These are phyloP conservation scores for Cyclina sinensis DNA, from an alignment of 1,140 invertebrate genomes.

Conservation along the genomic window DNA sequence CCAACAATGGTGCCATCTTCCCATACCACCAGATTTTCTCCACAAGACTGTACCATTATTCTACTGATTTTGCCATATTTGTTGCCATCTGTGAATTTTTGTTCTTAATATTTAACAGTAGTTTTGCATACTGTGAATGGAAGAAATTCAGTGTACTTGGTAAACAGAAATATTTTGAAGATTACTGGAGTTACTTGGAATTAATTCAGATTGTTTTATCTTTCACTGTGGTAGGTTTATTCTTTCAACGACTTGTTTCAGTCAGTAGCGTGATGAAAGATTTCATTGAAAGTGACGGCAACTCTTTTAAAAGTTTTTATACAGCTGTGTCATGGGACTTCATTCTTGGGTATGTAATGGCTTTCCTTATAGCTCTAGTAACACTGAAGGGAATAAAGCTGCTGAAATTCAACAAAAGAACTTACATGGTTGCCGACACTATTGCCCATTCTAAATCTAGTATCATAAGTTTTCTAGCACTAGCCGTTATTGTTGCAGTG, in stretches of 20 bases:
- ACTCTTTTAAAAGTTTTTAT: constrained; percentile 74
- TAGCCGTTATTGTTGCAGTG: constrained; percentile 58
- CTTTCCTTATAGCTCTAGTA: constrained; percentile 68
- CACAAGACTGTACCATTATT: constrained; percentile 65
- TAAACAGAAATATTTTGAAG: constrained; percentile 63
- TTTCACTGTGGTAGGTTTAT: constrained; percentile 71
- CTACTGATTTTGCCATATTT: constrained; percentile 57
- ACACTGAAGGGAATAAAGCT: constrained; percentile 76
- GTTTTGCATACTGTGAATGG: constrained; percentile 64
- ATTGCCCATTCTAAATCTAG: constrained; percentile 48
- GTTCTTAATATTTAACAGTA: constrained; percentile 59
- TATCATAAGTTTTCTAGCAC: constrained; percentile 58
- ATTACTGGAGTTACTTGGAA: constrained; percentile 73
- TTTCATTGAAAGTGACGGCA: constrained; percentile 35
- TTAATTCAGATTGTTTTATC: constrained; percentile 69
- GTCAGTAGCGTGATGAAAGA: constrained; percentile 67
- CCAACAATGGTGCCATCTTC: constrained; percentile 61
- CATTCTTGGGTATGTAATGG: constrained; percentile 70
- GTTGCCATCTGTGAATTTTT: constrained; percentile 66
- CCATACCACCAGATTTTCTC: constrained; percentile 69
- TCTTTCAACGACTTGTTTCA: constrained; percentile 70
- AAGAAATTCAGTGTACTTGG: constrained; percentile 62
- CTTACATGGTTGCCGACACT: constrained; percentile 63
- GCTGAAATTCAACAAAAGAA: constrained; percentile 74
- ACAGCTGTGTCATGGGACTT: constrained; percentile 72